Percentiles rank a stretch among this genome's conserved stretches.
Conservation (phyloP, 2,888 invertebrate species). For the Gastrophysa polygoni region DNA sequence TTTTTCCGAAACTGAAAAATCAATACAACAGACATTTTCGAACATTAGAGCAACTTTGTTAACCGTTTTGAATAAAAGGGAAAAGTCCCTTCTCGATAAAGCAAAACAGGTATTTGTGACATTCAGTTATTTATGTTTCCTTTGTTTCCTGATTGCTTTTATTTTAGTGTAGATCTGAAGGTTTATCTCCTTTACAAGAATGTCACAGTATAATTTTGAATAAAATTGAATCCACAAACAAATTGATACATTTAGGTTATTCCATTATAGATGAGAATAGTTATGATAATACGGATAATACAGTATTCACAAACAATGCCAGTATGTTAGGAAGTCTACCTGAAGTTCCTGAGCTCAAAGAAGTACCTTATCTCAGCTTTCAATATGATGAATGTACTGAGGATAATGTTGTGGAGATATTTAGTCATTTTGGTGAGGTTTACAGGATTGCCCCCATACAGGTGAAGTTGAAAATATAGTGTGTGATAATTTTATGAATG, state of each 20-base stretch:
- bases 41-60: constrained; percentile 42
- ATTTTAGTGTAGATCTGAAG: constrained; percentile 50
- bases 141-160: constrained; percentile 9
- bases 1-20: constrained; percentile 47
- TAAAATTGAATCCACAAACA: constrained; percentile 53
- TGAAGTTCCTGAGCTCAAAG: constrained; percentile 63
- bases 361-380: constrained; percentile 63
- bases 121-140: neutral
- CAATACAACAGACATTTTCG: constrained; percentile 48
- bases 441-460: constrained; percentile 52
- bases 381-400: constrained; percentile 54
- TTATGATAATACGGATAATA: constrained; percentile 39
- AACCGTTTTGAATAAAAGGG: constrained; percentile 44
- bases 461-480: constrained; percentile 34
- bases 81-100: constrained; percentile 44
- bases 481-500: too few species aligned
- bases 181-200: constrained; percentile 55
- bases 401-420: constrained; percentile 42
- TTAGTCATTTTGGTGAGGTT: constrained; percentile 48
- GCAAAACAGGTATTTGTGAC: constrained; percentile 40
- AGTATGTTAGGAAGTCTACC: constrained; percentile 60
- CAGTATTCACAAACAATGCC: constrained; percentile 46
- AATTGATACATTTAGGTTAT: constrained; percentile 51
- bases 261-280: constrained; percentile 33
- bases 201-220: constrained; percentile 55